Conservation (phyloP, 2,888 invertebrate species). For the Scaptomyza tumidula region DNA sequence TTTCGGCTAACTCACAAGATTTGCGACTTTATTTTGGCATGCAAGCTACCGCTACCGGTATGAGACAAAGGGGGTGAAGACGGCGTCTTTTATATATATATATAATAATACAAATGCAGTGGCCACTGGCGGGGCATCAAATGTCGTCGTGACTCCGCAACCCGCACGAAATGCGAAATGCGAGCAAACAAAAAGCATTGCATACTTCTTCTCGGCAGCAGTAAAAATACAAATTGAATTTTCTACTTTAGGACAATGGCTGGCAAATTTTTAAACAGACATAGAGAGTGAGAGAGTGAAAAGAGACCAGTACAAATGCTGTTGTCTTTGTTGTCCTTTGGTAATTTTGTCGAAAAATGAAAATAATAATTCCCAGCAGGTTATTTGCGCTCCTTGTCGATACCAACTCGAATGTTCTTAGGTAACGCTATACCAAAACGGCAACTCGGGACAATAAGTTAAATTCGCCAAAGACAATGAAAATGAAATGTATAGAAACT, state of each 20-base stretch:
- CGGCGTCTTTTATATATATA: constrained; percentile 32
- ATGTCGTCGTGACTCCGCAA: constrained; percentile 41
- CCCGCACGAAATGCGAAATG: constrained; percentile 27
- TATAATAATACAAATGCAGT: constrained; percentile 56
- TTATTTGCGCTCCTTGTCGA: constrained; percentile 43
- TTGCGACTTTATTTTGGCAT: constrained; percentile 46
- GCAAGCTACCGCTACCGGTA: not conserved
- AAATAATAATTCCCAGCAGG: constrained; percentile 74
- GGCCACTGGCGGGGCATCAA: constrained; percentile 51
- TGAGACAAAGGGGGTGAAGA: not conserved
- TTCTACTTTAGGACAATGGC: constrained; percentile 72
- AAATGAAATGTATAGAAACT: constrained; percentile 42
- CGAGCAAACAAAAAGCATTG: constrained; percentile 49
- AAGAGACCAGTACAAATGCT: constrained; percentile 6
- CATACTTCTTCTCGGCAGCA: constrained; percentile 47
- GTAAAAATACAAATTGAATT: constrained; percentile 71
- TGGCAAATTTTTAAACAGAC: constrained; percentile 53
- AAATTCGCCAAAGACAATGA: constrained; percentile 41
- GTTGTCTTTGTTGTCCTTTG: constrained; percentile 54
- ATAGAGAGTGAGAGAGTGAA: constrained; percentile 1
- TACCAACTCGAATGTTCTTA: not conserved
- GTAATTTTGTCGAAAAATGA: constrained; percentile 66
- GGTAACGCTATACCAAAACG: constrained; percentile 33
- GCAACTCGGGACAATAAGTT: constrained; percentile 11
- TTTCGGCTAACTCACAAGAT: constrained; percentile 50